phyloP scores from a whole-genome alignment of 2,888 invertebrate genomes.

The Sarcophaga carnaria region DNA sequence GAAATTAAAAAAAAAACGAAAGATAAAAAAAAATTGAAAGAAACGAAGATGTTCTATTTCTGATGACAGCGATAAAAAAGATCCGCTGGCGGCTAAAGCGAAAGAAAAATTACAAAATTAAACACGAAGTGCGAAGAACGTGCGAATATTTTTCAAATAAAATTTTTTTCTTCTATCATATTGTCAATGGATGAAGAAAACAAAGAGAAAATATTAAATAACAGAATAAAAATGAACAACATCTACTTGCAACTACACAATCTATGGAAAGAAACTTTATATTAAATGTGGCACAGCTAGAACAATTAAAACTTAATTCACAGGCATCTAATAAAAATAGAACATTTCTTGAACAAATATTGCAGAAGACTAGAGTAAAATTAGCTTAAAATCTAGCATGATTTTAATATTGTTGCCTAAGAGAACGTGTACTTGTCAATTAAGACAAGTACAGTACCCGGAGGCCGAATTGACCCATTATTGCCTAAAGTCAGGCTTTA shows the following conservation, averaged over 20 bases:
- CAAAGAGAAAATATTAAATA: neutral
- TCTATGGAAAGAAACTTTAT: slow-evolving; percentile 26
- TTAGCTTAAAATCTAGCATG: neutral
- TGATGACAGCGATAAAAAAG: slow-evolving; percentile 6
- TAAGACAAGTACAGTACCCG: too few species aligned
- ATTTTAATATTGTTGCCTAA: too few species aligned
- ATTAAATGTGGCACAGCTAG: neutral
- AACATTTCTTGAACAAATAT: neutral
- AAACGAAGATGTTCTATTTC: slow-evolving; percentile 49
- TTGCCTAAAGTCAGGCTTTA: too few species aligned
- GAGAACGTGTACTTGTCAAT: too few species aligned
- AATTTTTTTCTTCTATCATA: too few species aligned
- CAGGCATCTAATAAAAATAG: slow-evolving; percentile 13
- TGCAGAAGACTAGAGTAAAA: neutral
- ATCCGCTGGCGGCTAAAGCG: neutral
- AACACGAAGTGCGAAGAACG: slow-evolving; percentile 35
- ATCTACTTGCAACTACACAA: slow-evolving; percentile 22
- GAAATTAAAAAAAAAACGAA: slow-evolving; percentile 1
- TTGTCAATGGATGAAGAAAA: neutral
- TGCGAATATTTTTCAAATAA: slow-evolving; percentile 29
- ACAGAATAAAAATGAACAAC: slow-evolving; percentile 29
- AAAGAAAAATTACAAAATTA: too few species aligned
- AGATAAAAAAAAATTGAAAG: neutral
- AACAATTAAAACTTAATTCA: slow-evolving; percentile 44
- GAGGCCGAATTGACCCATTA: too few species aligned